phyloP scores from a whole-genome alignment of 1,140 invertebrate genomes.

The Diorhabda carinulata region DNA sequence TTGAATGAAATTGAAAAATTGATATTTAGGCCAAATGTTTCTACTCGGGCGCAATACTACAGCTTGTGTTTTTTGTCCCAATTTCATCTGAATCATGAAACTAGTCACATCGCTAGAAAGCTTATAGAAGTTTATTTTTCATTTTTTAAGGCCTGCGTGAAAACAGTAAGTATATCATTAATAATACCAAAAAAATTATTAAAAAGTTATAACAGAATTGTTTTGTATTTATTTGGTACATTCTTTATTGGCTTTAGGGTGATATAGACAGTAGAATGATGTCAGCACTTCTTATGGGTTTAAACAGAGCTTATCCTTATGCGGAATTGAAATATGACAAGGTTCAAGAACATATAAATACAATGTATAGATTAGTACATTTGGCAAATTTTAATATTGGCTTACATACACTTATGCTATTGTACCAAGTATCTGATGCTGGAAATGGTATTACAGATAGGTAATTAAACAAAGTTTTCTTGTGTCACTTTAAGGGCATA shows the following conservation, averaged over 20 bases:
- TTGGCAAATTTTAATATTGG: constrained; percentile 76
- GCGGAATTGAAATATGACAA: constrained; percentile 57
- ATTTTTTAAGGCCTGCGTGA: constrained; percentile 90
- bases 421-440: constrained; percentile 75
- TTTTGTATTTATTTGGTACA: too few relatives aligned
- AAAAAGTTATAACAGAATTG: constrained; percentile 28
- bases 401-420: constrained; percentile 80
- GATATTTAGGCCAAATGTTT: constrained; percentile 81
- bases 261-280: constrained; percentile 90
- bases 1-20: constrained; percentile 85
- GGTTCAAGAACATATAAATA: constrained; percentile 70
- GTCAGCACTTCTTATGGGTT: constrained; percentile 82
- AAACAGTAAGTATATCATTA: constrained; percentile 56
- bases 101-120: constrained; percentile 72
- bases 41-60: constrained; percentile 85
- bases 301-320: constrained; percentile 84
- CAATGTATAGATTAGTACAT: constrained; percentile 87
- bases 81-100: constrained; percentile 67
- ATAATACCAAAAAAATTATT: constrained; percentile 24
- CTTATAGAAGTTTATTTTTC: constrained; percentile 91
- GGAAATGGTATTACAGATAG: constrained; percentile 55
- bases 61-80: constrained; percentile 88
- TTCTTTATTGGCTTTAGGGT: constrained; percentile 53
- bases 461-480: constrained; percentile 38
- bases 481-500: too few relatives aligned